Conservation (phyloP, 2,888 invertebrate genomes). For the Orthosia cruda region DNA sequence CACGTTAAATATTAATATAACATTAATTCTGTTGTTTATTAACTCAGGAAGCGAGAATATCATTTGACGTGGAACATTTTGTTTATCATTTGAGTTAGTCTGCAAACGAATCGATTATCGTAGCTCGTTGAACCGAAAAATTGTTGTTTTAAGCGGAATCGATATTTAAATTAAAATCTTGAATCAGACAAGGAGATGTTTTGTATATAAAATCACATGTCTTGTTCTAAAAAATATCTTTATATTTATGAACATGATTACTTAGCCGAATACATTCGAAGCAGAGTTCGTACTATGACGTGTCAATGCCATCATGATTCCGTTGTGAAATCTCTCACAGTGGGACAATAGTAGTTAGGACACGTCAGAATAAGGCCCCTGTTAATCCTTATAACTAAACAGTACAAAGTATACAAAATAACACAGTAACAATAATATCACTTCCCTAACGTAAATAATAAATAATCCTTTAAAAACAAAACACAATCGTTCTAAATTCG, state of each 20-base stretch:
- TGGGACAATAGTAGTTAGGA: too few species aligned
- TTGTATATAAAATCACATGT: neutral
- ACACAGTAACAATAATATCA: slow-evolving; percentile 41
- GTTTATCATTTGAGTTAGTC: slow-evolving; percentile 25
- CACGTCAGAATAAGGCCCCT: too few species aligned
- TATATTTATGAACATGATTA: slow-evolving; percentile 14
- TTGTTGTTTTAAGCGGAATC: slow-evolving; percentile 9
- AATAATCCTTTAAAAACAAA: slow-evolving; percentile 2
- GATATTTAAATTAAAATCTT: slow-evolving; percentile 23
- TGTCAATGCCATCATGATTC: too few species aligned
- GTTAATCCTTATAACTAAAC: slow-evolving; percentile 1
- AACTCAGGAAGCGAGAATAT: slow-evolving; percentile 31
- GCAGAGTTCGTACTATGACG: too few species aligned
- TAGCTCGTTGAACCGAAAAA: slow-evolving; percentile 52
- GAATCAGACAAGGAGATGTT: neutral
- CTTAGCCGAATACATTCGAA: slow-evolving; percentile 27
- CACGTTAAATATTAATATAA: slow-evolving; percentile 44
- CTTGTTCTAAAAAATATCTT: neutral
- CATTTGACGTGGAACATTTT: slow-evolving; percentile 19
- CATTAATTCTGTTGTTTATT: slow-evolving; percentile 40
- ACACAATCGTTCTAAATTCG: slow-evolving; percentile 6
- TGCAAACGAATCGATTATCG: slow-evolving; percentile 33
- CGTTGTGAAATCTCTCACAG: too few species aligned
- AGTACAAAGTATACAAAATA: slow-evolving; percentile 25
- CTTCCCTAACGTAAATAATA: slow-evolving; percentile 24